These are phyloP conservation scores for Lordiphosa fenestrarum DNA, from an alignment of 2,888 invertebrate genomes.

Conservation along the genomic window DNA sequence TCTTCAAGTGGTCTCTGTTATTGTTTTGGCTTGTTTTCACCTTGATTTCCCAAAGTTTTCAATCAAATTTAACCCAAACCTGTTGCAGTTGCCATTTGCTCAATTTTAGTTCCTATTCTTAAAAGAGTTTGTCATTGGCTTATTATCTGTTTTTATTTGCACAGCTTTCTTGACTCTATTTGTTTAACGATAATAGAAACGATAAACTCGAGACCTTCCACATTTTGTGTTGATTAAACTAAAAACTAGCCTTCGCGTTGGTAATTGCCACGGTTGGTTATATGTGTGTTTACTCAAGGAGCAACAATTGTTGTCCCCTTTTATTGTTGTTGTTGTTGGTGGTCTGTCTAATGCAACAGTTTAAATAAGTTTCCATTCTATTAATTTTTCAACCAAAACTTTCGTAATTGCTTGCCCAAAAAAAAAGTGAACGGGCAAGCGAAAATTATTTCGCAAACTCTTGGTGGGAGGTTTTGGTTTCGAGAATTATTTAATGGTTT, in stretches of 20 bases:
- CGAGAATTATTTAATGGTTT: constrained; percentile 21
- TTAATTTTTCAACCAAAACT: constrained; percentile 56
- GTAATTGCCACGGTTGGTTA: constrained; percentile 22
- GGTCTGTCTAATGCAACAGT: constrained; percentile 23
- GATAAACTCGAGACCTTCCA: constrained; percentile 20
- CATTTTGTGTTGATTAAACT: constrained; percentile 12
- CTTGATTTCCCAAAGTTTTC: constrained; percentile 32
- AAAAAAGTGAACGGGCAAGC: constrained; percentile 55
- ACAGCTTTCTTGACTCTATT: neutral
- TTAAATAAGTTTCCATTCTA: constrained; percentile 60
- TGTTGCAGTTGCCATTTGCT: constrained; percentile 21
- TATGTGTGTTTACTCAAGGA: constrained; percentile 21
- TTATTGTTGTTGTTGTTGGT: neutral
- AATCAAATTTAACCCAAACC: constrained; percentile 13
- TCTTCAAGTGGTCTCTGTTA: constrained; percentile 37
- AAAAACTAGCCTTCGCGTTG: constrained; percentile 24
- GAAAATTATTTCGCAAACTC: constrained; percentile 33
- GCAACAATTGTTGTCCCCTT: constrained; percentile 5
- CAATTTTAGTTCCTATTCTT: constrained; percentile 3
- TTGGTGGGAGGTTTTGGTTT: constrained; percentile 29
- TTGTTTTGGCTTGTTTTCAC: constrained; percentile 54
- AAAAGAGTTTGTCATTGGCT: constrained; percentile 4
- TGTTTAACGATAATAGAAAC: constrained; percentile 15
- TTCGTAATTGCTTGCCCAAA: constrained; percentile 51
- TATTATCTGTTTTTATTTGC: constrained; percentile 18